Conservation (phyloP, 1,140 invertebrate species). For the Drosophila burlai region DNA sequence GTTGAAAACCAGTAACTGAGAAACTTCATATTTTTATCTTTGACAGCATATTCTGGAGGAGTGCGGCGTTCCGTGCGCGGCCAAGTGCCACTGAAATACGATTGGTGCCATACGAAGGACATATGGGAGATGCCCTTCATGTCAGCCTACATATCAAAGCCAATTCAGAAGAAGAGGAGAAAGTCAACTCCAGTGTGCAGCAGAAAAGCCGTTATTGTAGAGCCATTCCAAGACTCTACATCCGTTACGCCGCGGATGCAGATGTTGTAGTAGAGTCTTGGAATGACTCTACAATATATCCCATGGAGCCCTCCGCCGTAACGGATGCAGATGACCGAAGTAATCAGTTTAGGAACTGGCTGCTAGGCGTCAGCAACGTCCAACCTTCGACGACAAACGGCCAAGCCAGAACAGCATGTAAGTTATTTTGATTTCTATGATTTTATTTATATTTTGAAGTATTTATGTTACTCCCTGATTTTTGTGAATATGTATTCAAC, state of each 20-base stretch:
- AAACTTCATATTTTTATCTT: neutral
- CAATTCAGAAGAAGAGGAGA: neutral
- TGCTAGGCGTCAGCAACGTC: constrained; percentile 3
- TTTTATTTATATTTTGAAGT: neutral
- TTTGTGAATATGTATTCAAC: too few relatives aligned
- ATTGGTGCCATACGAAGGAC: constrained; percentile 49
- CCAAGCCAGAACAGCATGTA: neutral
- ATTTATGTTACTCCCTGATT: too few relatives aligned
- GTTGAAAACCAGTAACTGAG: too few relatives aligned
- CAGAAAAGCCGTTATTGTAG: constrained; percentile 5
- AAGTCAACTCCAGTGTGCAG: constrained; percentile 43
- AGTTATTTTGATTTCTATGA: neutral
- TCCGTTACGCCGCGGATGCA: too few relatives aligned
- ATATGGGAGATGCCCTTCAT: constrained; percentile 35
- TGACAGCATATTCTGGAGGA: constrained; percentile 3
- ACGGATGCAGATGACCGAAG: neutral
- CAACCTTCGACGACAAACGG: neutral
- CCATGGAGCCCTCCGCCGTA: neutral
- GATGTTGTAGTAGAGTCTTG: neutral
- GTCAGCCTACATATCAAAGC: too few relatives aligned
- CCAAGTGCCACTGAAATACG: constrained; percentile 57
- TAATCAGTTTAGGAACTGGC: constrained; percentile 3
- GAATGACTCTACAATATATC: neutral
- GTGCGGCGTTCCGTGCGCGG: constrained; percentile 68
- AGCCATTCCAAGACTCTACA: neutral